phyloP scores from a whole-genome alignment of 2,113 vertebrate genomes.

The Hystrix cristata region DNA sequence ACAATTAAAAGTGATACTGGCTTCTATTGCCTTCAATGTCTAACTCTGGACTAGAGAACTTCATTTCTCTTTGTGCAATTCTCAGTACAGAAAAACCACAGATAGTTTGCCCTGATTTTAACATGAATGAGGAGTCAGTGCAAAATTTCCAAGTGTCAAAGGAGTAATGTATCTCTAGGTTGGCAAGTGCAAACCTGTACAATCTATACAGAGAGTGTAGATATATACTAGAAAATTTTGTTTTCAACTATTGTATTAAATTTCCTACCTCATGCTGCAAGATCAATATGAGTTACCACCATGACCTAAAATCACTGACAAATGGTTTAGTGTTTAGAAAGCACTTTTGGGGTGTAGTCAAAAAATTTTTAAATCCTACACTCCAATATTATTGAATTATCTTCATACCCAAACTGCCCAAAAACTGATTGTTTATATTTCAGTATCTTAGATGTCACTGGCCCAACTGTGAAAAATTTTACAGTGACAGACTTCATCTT shows the following conservation, averaged over 20 bases:
- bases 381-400: conserved; percentile 83
- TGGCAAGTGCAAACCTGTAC: conserved; percentile 58
- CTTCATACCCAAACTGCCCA: not conserved
- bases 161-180: conserved; percentile 43
- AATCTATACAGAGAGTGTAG: not conserved
- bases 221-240: conserved; percentile 43
- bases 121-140: conserved; percentile 6
- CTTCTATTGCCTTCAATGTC: not conserved
- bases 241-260: conserved; percentile 67
- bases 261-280: conserved; percentile 45
- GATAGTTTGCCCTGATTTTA: conserved; percentile 11
- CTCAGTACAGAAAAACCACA: not conserved
- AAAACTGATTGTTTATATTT: conserved; percentile 79
- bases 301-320: conserved; percentile 79
- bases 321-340: conserved; percentile 73
- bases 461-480: conserved; percentile 76
- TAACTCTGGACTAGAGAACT: not conserved
- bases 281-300: conserved; percentile 49
- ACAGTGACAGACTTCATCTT: conserved; percentile 86
- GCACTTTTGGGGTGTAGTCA: conserved; percentile 47
- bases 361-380: conserved; percentile 79
- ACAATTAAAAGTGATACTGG: not conserved
- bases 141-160: conserved; percentile 49
- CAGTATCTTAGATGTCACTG: conserved; percentile 75
- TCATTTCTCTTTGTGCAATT: not conserved